These are phyloP conservation scores for Caretta caretta DNA, from an alignment of 2,113 vertebrate genomes.

Conservation along the genomic window DNA sequence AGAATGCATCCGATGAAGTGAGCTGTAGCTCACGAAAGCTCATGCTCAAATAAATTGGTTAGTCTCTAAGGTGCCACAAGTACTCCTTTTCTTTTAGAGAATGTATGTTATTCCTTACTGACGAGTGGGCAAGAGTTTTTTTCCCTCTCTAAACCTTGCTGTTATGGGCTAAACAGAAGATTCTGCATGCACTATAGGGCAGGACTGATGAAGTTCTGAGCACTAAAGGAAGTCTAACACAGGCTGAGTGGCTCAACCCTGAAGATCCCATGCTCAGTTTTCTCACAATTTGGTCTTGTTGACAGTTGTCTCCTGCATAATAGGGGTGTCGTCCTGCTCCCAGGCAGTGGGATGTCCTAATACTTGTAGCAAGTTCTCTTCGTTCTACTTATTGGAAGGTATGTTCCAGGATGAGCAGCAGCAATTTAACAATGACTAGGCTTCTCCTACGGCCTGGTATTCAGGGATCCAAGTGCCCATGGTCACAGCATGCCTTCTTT, in stretches of 20 bases:
- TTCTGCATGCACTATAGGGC: not conserved
- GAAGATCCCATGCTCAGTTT: not conserved
- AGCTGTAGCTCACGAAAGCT: no score
- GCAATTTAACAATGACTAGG: not conserved
- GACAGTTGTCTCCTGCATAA: not conserved
- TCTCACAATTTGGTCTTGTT: not conserved
- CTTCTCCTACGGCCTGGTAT: not conserved
- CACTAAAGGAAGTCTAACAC: not conserved
- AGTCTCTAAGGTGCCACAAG: no score
- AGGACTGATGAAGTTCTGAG: not conserved
- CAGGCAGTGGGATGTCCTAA: not conserved
- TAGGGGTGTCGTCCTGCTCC: not conserved
- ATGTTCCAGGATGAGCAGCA: not conserved
- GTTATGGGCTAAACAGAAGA: not conserved
- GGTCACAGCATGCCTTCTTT: not conserved
- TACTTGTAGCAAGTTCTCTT: not conserved
- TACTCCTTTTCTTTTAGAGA: no score
- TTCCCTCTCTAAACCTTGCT: not conserved
- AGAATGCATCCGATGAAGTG: no score
- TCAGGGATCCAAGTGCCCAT: not conserved
- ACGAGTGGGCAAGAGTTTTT: not conserved
- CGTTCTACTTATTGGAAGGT: not conserved
- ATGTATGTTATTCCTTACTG: not conserved
- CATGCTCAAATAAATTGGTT: no score
- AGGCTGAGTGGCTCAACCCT: not conserved